These are phyloP conservation scores for Abscondita cerata DNA, from an alignment of 2,888 invertebrate species.

Conservation along the genomic window DNA sequence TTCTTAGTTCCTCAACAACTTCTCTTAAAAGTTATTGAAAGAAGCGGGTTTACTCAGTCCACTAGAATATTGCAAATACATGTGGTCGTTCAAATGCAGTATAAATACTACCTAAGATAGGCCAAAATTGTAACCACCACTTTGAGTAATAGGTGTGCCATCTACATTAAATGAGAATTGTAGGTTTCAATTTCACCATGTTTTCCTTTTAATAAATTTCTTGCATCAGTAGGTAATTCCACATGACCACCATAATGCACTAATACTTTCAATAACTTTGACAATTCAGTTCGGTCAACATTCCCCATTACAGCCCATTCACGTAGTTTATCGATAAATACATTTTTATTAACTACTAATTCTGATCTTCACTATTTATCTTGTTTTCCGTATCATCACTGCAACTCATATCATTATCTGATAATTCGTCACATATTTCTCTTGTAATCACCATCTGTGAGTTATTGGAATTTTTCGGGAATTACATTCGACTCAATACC, in stretches of 20 bases:
- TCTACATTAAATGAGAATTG: slow-evolving; percentile 16
- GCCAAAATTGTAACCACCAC: slow-evolving; percentile 18
- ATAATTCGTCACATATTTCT: no score
- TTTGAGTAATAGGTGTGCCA: slow-evolving; percentile 18
- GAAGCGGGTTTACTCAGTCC: neutral
- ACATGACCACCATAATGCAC: neutral
- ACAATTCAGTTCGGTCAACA: neutral
- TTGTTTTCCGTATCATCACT: no score
- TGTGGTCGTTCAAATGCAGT: slow-evolving; percentile 13
- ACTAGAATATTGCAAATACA: slow-evolving; percentile 14
- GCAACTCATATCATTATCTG: no score
- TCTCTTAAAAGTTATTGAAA: no score
- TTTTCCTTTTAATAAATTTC: neutral
- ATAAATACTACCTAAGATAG: slow-evolving; percentile 20
- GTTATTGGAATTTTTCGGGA: no score
- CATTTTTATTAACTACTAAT: no score
- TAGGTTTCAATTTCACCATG: neutral
- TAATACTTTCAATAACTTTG: neutral
- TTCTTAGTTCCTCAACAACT: no score
- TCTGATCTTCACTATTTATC: no score
- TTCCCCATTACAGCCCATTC: neutral
- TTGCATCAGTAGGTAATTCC: neutral
- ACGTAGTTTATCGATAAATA: neutral
- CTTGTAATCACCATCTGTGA: no score
- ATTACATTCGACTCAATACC: no score